Conservation (phyloP, 2,113 vertebrate genomes). For the Clarias macrocephalus region DNA sequence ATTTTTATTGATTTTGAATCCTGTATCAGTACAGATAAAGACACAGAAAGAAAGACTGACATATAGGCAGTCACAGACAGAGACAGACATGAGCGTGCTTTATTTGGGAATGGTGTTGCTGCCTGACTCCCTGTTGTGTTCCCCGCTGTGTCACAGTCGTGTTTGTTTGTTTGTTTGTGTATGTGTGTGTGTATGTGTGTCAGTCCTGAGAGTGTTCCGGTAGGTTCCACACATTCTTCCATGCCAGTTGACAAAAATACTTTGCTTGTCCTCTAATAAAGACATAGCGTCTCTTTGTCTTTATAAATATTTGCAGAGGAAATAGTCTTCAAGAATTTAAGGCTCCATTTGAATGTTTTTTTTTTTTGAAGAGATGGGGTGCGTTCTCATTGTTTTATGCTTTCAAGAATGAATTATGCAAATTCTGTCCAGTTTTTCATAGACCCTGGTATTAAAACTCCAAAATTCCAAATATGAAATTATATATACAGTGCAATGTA, state of each 20-base stretch:
- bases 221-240: background rate
- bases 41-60: constrained; percentile 1
- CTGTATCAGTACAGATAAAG: background rate
- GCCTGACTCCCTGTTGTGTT: constrained; percentile 62
- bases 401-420: background rate
- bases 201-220: background rate
- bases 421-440: background rate
- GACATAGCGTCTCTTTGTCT: background rate
- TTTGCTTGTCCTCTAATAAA: background rate
- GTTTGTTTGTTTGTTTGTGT: constrained; percentile 45
- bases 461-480: background rate
- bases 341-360: too few species aligned
- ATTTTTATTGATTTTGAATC: background rate
- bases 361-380: background rate
- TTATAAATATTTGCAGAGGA: background rate
- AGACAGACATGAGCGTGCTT: constrained; percentile 2
- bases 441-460: background rate
- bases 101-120: constrained; percentile 62
- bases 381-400: background rate
- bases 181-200: background rate
- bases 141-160: constrained; percentile 62
- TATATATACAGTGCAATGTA: too few species aligned
- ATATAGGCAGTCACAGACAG: too few species aligned
- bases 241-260: background rate
- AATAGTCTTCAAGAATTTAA: background rate